Evolutionary conservation across 1,140 invertebrate genomes (phyloP).

Genomic region (Diorhabda carinulata): DNA sequence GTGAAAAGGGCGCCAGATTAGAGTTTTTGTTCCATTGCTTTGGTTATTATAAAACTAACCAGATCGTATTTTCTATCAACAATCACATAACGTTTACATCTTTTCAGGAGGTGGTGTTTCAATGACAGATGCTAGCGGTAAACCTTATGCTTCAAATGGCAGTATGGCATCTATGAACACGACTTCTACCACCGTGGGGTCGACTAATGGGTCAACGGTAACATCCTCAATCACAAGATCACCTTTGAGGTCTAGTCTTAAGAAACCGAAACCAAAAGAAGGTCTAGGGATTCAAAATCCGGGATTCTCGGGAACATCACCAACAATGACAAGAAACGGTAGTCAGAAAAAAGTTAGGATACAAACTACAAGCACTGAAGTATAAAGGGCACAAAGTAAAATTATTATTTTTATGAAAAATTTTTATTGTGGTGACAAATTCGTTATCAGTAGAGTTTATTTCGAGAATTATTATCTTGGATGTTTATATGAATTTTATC

Average conservation of each 20-base stretch:
- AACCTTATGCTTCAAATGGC: slow-evolving; percentile 75
- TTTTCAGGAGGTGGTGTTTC: slow-evolving; percentile 55
- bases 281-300: slow-evolving; percentile 81
- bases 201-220: slow-evolving; percentile 56
- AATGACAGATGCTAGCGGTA: slow-evolving; percentile 77
- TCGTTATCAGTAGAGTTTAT: too few species aligned
- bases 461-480: too few species aligned
- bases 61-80: too few species aligned
- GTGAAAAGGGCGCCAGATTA: too few species aligned
- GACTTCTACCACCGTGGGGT: slow-evolving; percentile 61
- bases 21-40: too few species aligned
- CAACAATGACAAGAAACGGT: slow-evolving; percentile 72
- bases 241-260: slow-evolving; percentile 74
- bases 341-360: slow-evolving; percentile 84
- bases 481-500: too few species aligned
- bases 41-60: too few species aligned
- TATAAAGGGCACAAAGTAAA: slow-evolving; percentile 49
- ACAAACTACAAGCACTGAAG: slow-evolving; percentile 82
- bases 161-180: slow-evolving; percentile 73
- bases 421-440: too few species aligned
- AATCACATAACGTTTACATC: neutral
- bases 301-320: slow-evolving; percentile 74
- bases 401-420: too few species aligned
- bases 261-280: slow-evolving; percentile 66
- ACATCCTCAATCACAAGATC: slow-evolving; percentile 61